Evolutionary conservation across 2,888 invertebrate species (phyloP).

Genomic region (Malachius bipustulatus): DNA sequence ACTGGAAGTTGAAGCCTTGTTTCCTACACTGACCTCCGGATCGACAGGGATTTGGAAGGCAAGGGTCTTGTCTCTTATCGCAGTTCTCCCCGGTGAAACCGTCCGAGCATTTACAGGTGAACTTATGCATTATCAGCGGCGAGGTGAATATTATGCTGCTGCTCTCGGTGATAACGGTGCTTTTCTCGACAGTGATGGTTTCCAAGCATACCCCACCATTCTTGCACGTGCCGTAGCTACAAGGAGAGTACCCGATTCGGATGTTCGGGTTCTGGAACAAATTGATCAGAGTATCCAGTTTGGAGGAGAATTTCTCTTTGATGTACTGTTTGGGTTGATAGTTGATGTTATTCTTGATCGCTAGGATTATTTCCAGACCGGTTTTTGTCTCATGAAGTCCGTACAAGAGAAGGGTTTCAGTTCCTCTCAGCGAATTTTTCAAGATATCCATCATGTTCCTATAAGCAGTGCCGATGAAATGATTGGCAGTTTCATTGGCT

Average conservation of each 20-base stretch:
- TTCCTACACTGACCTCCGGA: constrained; percentile 74
- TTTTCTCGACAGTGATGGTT: constrained; percentile 53
- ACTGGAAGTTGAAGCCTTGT: constrained; percentile 73
- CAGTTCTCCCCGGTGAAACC: constrained; percentile 76
- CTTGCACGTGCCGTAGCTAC: constrained; percentile 58
- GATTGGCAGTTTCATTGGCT: constrained; percentile 56
- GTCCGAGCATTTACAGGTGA: constrained; percentile 67
- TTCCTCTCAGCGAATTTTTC: constrained; percentile 50
- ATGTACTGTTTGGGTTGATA: constrained; percentile 55
- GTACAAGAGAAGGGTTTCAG: constrained; percentile 56
- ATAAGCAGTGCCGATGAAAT: constrained; percentile 68
- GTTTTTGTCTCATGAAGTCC: constrained; percentile 57
- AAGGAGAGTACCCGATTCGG: constrained; percentile 67
- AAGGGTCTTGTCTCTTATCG: constrained; percentile 81
- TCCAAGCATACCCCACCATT: constrained; percentile 70
- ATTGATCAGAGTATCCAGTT: constrained; percentile 50
- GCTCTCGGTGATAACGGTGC: constrained; percentile 67
- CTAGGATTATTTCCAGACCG: constrained; percentile 60
- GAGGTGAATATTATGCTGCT: constrained; percentile 72
- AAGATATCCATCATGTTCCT: constrained; percentile 59
- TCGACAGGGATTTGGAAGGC: constrained; percentile 79
- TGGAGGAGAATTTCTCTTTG: constrained; percentile 51
- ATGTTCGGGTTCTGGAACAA: constrained; percentile 49
- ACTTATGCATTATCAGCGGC: constrained; percentile 65
- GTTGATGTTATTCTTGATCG: constrained; percentile 45